Evolutionary conservation across 2,888 invertebrate species (phyloP).

Genomic region (Cantharis flavilabris): DNA sequence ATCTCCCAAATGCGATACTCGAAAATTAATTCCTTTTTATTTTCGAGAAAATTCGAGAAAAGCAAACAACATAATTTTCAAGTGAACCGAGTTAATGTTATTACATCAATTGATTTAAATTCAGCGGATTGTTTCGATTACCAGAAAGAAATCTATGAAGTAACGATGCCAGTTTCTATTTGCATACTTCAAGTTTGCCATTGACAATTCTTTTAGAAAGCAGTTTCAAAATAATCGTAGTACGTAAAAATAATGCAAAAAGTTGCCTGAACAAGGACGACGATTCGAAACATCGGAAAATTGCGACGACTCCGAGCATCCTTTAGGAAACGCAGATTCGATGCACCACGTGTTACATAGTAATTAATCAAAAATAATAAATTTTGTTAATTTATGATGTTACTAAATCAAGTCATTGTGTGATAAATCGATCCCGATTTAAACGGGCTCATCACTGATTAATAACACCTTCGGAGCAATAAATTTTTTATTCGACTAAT

Average conservation of each 20-base stretch:
- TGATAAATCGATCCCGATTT: background rate
- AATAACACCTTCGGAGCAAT: background rate
- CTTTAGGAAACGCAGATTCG: background rate
- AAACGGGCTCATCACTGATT: background rate
- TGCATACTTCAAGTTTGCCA: background rate
- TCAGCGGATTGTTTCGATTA: background rate
- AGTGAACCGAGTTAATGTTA: background rate
- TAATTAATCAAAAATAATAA: background rate
- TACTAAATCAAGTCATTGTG: background rate
- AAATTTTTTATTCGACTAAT: background rate
- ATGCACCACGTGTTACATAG: background rate
- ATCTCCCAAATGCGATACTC: background rate
- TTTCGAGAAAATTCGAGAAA: background rate
- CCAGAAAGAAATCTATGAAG: background rate
- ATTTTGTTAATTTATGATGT: background rate
- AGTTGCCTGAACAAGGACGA: background rate
- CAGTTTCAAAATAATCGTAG: background rate
- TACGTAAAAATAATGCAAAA: background rate
- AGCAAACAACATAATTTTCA: background rate
- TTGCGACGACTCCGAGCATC: background rate
- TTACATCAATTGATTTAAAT: background rate
- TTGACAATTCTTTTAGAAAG: background rate
- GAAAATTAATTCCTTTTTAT: no score
- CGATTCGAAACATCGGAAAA: background rate
- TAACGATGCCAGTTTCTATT: background rate